These are phyloP conservation scores for Epinotia nisella DNA, from an alignment of 2,888 invertebrate species.

Conservation along the genomic window DNA sequence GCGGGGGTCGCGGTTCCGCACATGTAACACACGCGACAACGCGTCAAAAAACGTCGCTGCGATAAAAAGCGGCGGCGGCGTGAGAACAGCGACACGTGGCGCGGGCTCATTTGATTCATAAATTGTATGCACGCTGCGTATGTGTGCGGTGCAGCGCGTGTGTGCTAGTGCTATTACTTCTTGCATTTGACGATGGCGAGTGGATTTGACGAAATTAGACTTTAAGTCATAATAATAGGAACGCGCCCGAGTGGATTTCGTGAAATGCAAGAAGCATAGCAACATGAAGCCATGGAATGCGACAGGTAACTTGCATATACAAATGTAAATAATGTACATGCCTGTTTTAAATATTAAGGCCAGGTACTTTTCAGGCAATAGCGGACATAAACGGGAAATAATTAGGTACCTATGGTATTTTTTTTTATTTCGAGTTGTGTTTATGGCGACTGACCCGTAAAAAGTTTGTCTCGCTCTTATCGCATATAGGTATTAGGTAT, in stretches of 20 bases:
- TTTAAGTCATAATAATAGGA: too few species aligned
- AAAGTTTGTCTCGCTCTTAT: too few species aligned
- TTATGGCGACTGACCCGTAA: too few species aligned
- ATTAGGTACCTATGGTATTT: too few species aligned
- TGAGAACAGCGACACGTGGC: slow-evolving; percentile 82
- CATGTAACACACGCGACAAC: slow-evolving; percentile 79
- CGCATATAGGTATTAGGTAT: too few species aligned
- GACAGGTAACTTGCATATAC: slow-evolving; percentile 21
- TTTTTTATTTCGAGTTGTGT: too few species aligned
- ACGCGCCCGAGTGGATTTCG: too few species aligned
- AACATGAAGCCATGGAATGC: slow-evolving; percentile 41
- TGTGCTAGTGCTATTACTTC: slow-evolving; percentile 32
- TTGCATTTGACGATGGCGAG: too few species aligned
- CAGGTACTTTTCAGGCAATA: slow-evolving; percentile 5
- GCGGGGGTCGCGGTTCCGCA: slow-evolving; percentile 77
- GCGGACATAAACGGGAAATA: not conserved
- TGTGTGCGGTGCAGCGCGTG: slow-evolving; percentile 47
- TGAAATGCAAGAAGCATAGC: not conserved
- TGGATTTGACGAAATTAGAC: too few species aligned
- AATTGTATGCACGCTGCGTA: slow-evolving; percentile 65
- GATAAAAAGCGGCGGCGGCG: slow-evolving; percentile 77
- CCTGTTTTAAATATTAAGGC: slow-evolving; percentile 10
- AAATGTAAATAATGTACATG: slow-evolving; percentile 23
- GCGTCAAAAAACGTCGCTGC: slow-evolving; percentile 67
- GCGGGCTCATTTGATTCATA: slow-evolving; percentile 82